phyloP scores from a whole-genome alignment of 2,888 invertebrate genomes.

The Drosophila siamana region DNA sequence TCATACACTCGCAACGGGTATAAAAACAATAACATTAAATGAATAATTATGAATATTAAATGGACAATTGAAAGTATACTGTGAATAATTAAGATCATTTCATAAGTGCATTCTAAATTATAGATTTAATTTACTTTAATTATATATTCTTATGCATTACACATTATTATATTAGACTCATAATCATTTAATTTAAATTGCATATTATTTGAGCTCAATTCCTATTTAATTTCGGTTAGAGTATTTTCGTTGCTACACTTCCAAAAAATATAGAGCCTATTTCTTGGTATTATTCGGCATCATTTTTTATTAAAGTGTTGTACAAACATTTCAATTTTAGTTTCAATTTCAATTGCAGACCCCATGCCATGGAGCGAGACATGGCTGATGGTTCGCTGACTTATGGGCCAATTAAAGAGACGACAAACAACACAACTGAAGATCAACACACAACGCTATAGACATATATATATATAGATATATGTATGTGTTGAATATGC shows the following conservation, averaged over 20 bases:
- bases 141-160: too few relatives aligned
- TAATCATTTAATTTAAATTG: not conserved
- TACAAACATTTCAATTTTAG: constrained; percentile 60
- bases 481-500: not conserved
- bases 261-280: not conserved
- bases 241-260: constrained; percentile 11
- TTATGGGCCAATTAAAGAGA: constrained; percentile 47
- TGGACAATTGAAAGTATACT: too few relatives aligned
- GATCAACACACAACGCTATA: constrained; percentile 30
- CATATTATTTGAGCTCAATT: not conserved
- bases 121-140: too few relatives aligned
- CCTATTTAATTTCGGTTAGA: not conserved
- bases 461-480: not conserved
- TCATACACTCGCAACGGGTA: constrained; percentile 5
- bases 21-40: not conserved
- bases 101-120: too few relatives aligned
- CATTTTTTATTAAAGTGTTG: constrained; percentile 48
- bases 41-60: too few relatives aligned
- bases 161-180: too few relatives aligned
- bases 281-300: constrained; percentile 46
- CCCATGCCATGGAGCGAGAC: constrained; percentile 14
- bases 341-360: constrained; percentile 59
- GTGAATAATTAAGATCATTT: too few relatives aligned
- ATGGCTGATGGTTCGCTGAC: constrained; percentile 21
- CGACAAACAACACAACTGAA: constrained; percentile 23